These are phyloP conservation scores for Carduelis carduelis DNA, from an alignment of 2,797 vertebrate genomes.

Conservation along the genomic window DNA sequence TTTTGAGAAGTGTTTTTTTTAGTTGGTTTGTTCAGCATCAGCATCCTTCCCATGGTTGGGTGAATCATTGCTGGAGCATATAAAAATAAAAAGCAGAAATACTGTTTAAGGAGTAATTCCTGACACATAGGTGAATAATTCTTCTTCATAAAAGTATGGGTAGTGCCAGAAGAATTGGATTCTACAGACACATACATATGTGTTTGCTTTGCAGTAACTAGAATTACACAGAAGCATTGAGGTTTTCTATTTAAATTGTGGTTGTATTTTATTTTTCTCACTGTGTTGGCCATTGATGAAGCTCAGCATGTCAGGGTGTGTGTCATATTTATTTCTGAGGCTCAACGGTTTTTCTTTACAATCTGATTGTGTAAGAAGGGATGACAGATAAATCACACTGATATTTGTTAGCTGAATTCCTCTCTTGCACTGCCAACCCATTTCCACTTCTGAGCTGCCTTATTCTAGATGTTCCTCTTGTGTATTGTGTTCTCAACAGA, in stretches of 20 bases:
- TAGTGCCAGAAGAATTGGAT: background rate
- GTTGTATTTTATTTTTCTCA: background rate
- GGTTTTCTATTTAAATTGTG: background rate
- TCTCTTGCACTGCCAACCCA: conserved; percentile 45
- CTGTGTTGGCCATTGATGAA: background rate
- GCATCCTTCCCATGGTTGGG: background rate
- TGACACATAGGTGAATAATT: background rate
- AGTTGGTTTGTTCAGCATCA: background rate
- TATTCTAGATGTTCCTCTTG: background rate
- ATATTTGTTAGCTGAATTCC: conserved; percentile 63
- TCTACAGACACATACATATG: fast-evolving
- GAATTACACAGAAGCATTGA: background rate
- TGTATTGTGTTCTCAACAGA: background rate
- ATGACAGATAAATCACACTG: conserved; percentile 41
- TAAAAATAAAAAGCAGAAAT: background rate
- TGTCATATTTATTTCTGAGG: background rate
- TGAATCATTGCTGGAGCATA: background rate
- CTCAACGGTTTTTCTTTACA: background rate
- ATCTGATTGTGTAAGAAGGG: background rate
- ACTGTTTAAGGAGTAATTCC: background rate
- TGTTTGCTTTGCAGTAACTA: background rate
- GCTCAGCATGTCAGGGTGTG: background rate
- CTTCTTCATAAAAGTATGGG: background rate
- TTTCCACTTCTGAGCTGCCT: background rate
- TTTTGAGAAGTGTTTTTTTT: background rate